A percentile compares a stretch with the other conserved stretches of the same genome.
These are phyloP conservation scores for Zootoca vivipara DNA, from an alignment of 2,113 vertebrate genomes.

Conservation along the genomic window DNA sequence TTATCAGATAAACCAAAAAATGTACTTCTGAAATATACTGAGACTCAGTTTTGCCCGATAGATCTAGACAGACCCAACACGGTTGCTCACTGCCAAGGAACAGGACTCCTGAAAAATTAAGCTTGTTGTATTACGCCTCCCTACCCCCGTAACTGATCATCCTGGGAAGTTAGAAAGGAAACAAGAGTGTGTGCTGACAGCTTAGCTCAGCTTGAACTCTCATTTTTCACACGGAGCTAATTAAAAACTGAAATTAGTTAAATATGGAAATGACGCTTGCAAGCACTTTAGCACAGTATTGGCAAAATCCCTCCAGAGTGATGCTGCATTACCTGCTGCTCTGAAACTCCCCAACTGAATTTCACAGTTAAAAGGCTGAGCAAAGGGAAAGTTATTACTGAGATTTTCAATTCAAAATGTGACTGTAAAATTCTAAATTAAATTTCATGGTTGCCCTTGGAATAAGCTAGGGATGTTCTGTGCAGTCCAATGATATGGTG, in stretches of 20 bases:
- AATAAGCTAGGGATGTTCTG: slow-evolving; percentile 64
- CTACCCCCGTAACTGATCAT: slow-evolving; percentile 73
- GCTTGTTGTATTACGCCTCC: slow-evolving; percentile 71
- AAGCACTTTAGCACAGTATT: slow-evolving; percentile 86
- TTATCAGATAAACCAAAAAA: slow-evolving; percentile 26
- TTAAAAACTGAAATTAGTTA: slow-evolving; percentile 92
- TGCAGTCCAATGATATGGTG: slow-evolving; percentile 61
- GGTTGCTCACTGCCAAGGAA: slow-evolving; percentile 42
- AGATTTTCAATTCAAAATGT: slow-evolving; percentile 79
- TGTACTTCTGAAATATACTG: slow-evolving; percentile 31
- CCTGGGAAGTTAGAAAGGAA: slow-evolving; percentile 86
- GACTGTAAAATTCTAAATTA: slow-evolving; percentile 82
- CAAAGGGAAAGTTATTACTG: slow-evolving; percentile 83
- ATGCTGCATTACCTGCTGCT: slow-evolving; percentile 84
- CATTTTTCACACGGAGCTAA: slow-evolving; percentile 88
- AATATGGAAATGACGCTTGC: slow-evolving; percentile 90
- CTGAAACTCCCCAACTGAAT: slow-evolving; percentile 82
- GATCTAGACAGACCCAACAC: slow-evolving; percentile 46
- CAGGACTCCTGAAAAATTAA: slow-evolving; percentile 53
- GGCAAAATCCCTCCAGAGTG: slow-evolving; percentile 83
- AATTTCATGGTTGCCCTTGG: slow-evolving; percentile 82
- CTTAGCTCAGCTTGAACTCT: slow-evolving; percentile 84
- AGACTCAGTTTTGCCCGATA: slow-evolving; percentile 52
- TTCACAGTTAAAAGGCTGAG: slow-evolving; percentile 86
- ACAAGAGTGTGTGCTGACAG: slow-evolving; percentile 82